Percentiles rank a stretch among this genome's conserved stretches.
phyloP scores from a whole-genome alignment of 2,888 invertebrate species.

The Cylloceria caligata region DNA sequence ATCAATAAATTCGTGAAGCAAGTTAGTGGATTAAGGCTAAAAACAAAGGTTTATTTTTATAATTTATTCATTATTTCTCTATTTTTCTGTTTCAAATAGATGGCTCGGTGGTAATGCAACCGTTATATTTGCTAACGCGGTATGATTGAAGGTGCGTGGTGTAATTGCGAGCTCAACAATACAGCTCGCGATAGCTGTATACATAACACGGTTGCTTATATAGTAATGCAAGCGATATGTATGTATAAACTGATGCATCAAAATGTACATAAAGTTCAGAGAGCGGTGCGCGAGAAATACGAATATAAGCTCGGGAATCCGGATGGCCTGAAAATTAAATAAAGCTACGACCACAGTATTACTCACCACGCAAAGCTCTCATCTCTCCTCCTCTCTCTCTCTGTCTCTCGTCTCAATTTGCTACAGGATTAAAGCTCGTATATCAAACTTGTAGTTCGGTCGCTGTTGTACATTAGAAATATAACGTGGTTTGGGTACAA shows the following conservation, averaged over 20 bases:
- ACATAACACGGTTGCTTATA: background rate
- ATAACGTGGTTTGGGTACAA: background rate
- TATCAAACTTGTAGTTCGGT: background rate
- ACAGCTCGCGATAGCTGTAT: background rate
- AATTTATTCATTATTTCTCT: slow-evolving; percentile 1
- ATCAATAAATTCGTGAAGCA: too few relatives aligned
- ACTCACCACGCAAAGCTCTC: background rate
- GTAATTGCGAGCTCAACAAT: slow-evolving; percentile 22
- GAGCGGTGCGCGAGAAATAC: slow-evolving; percentile 9
- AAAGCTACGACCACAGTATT: slow-evolving; percentile 28
- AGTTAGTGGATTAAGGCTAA: too few relatives aligned
- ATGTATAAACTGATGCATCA: slow-evolving; percentile 32
- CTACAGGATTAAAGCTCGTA: slow-evolving; percentile 34
- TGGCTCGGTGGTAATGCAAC: slow-evolving; percentile 6
- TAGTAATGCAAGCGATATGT: slow-evolving; percentile 19
- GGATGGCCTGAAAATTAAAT: slow-evolving; percentile 35
- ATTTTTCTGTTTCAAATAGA: background rate
- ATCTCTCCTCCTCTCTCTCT: background rate
- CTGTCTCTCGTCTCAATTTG: slow-evolving; percentile 33
- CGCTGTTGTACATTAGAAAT: background rate
- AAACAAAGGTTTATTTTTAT: background rate
- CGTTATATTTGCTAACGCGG: background rate
- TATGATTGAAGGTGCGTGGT: slow-evolving; percentile 3
- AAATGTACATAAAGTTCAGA: slow-evolving; percentile 34
- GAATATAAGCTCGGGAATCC: slow-evolving; percentile 38